Base-by-base conservation (phyloP, 1,140 invertebrate species). In the Nixonia krombeini region DNA sequence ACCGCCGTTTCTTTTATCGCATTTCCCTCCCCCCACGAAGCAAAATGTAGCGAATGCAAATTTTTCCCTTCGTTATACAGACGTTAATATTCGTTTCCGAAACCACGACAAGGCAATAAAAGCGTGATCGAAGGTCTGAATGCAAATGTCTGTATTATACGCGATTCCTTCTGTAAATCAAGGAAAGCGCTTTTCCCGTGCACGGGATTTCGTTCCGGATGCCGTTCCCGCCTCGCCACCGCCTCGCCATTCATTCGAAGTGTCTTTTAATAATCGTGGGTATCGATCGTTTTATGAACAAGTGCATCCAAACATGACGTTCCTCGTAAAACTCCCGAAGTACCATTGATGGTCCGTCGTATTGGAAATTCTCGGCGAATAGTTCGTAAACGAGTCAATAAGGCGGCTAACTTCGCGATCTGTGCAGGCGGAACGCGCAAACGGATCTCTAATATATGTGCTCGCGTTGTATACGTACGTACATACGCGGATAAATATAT, bases 321-420 rank as follows among this genome's bases (percentile, higher is more conserved):
- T 63, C 18, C 28, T 63, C 51, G 51, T 63, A 50, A 63, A 63
- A 63, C 21, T 50, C 53, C 33, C 46, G 40, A 61, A 61, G 49
- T 42, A 61, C 33, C 57, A 46, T 62, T 50, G 29, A 56, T 23
- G 45, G 51, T 50, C 51, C 51, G 40, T 50, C 46, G 28, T 53
- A 53, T 50, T 62, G 58, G 18, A 62, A 53, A 62, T 62, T 62
- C 49, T 42, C 42, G 17, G 28, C 35, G 51, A 63, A 63, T 63
- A 45, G 45, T 37, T 63, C 51, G 59, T 63, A 63, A 63, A 63
- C 59, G 59, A 63, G 51, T 63, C 51, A 56, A 64, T 63, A 56
- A 56, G 49, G 46, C 31, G 6, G 50, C 40, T 17, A 28, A 62
- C 50, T 62, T 62, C 44, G 35, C 46, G 28, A 7, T 37, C 45